phyloP scores from a whole-genome alignment of 2,888 invertebrate genomes.

The Neoitamus cyanurus region DNA sequence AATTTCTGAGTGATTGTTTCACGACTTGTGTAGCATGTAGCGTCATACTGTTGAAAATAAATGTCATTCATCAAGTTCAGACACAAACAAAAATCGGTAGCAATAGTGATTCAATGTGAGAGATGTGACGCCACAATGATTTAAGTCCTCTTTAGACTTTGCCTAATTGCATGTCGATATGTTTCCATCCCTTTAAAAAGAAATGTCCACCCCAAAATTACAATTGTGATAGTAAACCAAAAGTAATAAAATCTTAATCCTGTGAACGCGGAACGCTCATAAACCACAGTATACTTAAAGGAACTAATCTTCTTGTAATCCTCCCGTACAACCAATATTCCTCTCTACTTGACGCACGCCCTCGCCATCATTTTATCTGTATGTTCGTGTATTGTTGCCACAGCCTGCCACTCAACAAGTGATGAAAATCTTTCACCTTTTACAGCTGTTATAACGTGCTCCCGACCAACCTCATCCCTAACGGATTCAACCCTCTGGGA shows the following conservation, averaged over 20 bases:
- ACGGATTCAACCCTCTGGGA: neutral
- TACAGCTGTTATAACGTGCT: constrained; percentile 34
- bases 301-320: constrained; percentile 27
- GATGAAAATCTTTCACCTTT: constrained; percentile 46
- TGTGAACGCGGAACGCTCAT: neutral
- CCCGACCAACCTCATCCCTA: neutral
- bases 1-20: no score
- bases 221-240: neutral
- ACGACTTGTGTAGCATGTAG: no score
- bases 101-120: no score
- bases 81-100: no score
- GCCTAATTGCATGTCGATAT: no score
- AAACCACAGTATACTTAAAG: constrained; percentile 2
- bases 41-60: no score
- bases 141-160: no score
- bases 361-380: neutral
- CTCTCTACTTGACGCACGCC: neutral
- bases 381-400: neutral
- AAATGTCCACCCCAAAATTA: neutral
- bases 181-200: neutral
- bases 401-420: constrained; percentile 28
- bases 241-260: constrained; percentile 35
- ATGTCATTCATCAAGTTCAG: no score
- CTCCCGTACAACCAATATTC: neutral
- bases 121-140: no score